phyloP scores from a whole-genome alignment of 2,888 invertebrate species.

The Pammene fasciana region DNA sequence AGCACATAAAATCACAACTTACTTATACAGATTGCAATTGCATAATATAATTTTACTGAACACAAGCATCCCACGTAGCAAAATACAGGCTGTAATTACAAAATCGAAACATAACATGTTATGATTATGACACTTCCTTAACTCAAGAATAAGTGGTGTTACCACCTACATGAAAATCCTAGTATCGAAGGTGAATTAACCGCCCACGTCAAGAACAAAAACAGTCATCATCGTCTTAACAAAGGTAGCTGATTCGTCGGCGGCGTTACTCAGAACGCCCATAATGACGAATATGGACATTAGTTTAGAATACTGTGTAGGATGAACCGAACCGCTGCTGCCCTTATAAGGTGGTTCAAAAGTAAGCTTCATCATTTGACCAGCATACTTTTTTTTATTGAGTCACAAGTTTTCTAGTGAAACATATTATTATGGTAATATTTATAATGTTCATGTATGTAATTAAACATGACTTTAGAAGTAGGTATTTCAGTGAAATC shows the following conservation, averaged over 20 bases:
- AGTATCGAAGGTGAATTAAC: conserved; percentile 78
- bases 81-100: conserved; percentile 57
- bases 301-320: conserved; percentile 57
- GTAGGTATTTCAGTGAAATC: no score
- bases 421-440: no score
- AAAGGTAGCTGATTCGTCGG: conserved; percentile 77
- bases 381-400: conserved; percentile 16
- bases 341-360: conserved; percentile 66
- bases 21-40: conserved; percentile 4
- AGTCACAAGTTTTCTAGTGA: background rate
- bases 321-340: conserved; percentile 63
- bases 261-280: conserved; percentile 73
- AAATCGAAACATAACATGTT: conserved; percentile 49
- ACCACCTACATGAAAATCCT: conserved; percentile 75
- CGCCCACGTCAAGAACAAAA: conserved; percentile 70
- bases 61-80: conserved; percentile 57
- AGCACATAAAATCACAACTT: background rate
- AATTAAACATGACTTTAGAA: no score
- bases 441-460: no score
- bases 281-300: conserved; percentile 78
- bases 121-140: conserved; percentile 60
- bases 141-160: conserved; percentile 57
- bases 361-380: conserved; percentile 31
- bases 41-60: conserved; percentile 43
- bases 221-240: conserved; percentile 73